These are phyloP conservation scores for Anniella stebbinsi DNA, from an alignment of 2,797 vertebrate species.

Conservation along the genomic window DNA sequence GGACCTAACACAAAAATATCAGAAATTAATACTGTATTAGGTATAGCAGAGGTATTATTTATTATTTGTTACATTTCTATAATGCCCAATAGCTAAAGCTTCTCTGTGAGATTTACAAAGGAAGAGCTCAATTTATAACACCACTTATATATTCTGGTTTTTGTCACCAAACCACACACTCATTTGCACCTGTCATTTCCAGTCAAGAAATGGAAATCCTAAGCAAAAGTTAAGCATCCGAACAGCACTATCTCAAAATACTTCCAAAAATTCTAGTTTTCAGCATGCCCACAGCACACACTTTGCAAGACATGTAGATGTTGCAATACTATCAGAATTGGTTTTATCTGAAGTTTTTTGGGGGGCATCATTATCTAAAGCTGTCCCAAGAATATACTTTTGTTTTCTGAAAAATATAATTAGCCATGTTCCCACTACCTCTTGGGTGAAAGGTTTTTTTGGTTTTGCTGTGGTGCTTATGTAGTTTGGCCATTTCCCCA, in stretches of 20 bases:
- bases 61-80: too few relatives aligned
- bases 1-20: conserved; percentile 30
- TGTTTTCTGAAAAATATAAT: conserved; percentile 19
- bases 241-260: conserved; percentile 17
- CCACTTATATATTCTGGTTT: conserved; percentile 21
- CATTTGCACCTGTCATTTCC: not conserved
- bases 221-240: conserved; percentile 8
- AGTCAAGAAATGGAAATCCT: conserved; percentile 30
- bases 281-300: rapidly evolving
- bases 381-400: not conserved
- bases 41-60: not conserved
- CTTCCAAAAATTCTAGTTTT: not conserved
- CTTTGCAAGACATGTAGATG: not conserved
- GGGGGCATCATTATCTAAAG: not conserved
- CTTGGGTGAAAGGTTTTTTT: not conserved
- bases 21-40: not conserved
- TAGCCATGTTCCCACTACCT: not conserved
- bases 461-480: not conserved
- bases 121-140: conserved; percentile 28
- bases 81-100: too few relatives aligned
- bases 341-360: not conserved
- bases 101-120: too few relatives aligned
- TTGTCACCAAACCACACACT: conserved; percentile 29
- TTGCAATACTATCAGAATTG: not conserved
- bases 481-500: not conserved